These are phyloP conservation scores for Boloria selene DNA, from an alignment of 2,888 invertebrate species.

Conservation along the genomic window DNA sequence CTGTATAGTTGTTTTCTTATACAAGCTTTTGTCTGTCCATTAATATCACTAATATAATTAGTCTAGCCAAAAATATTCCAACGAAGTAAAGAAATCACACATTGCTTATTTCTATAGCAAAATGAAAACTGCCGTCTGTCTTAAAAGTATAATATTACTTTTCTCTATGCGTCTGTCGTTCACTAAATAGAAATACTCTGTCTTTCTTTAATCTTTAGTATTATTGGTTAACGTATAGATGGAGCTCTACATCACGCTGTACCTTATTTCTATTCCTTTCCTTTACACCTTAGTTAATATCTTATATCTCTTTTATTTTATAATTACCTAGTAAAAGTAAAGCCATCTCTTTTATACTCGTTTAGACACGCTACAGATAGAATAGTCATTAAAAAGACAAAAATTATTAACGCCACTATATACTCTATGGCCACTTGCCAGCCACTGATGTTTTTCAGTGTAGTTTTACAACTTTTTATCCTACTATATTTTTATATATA, in stretches of 20 bases:
- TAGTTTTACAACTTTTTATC: too few relatives aligned
- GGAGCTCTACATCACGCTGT: conserved; percentile 37
- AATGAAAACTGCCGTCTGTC: too few relatives aligned
- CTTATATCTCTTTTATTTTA: conserved; percentile 19
- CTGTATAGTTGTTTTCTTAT: conserved; percentile 29
- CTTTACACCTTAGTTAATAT: conserved; percentile 3
- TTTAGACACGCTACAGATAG: not conserved
- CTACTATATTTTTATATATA: too few relatives aligned
- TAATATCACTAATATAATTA: conserved; percentile 39
- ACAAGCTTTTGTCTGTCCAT: conserved; percentile 40
- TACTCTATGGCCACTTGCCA: too few relatives aligned
- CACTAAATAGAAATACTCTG: conserved; percentile 36
- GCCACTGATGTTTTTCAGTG: not conserved
- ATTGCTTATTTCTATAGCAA: conserved; percentile 64
- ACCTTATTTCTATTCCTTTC: conserved; percentile 37
- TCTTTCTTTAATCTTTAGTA: conserved; percentile 42
- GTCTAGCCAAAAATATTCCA: conserved; percentile 54
- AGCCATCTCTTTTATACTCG: conserved; percentile 33
- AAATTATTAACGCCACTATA: not conserved
- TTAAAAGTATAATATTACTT: too few relatives aligned
- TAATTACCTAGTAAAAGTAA: not conserved
- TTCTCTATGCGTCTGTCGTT: too few relatives aligned
- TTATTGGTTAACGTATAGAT: conserved; percentile 44
- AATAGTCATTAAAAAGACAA: not conserved
- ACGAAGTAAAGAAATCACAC: conserved; percentile 62